A percentile compares a stretch with the other conserved stretches of the same genome.
Conservation (phyloP, 2,113 vertebrate species). For the Sinocyclocheilus rhinocerous region DNA sequence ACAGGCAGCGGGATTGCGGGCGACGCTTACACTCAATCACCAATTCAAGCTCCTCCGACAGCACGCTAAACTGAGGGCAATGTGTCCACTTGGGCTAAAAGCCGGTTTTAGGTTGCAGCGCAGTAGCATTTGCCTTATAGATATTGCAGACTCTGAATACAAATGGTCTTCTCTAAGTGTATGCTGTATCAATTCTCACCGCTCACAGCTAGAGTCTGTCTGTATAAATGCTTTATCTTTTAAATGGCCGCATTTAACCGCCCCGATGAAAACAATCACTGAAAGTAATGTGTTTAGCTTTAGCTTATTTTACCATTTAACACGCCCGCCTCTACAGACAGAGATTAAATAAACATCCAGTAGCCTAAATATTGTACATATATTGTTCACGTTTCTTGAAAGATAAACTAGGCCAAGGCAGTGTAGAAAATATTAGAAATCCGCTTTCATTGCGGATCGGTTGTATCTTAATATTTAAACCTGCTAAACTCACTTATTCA, state of each 20-base stretch:
- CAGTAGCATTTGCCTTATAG: conserved; percentile 67
- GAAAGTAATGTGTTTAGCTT: conserved; percentile 25
- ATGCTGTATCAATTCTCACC: neutral
- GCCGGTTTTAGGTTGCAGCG: conserved; percentile 71
- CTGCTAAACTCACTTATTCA: neutral
- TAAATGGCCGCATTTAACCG: neutral
- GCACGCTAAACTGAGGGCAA: conserved; percentile 50
- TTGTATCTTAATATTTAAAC: neutral
- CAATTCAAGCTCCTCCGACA: conserved; percentile 30
- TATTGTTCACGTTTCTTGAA: neutral
- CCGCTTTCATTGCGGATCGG: conserved; percentile 4
- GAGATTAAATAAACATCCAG: neutral
- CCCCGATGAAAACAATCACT: conserved; percentile 30
- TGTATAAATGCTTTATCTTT: conserved; percentile 18
- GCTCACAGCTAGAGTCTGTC: conserved; percentile 34
- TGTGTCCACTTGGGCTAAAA: conserved; percentile 61
- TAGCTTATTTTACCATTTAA: conserved; percentile 24
- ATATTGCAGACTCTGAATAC: conserved; percentile 35
- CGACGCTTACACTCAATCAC: neutral
- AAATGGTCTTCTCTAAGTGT: conserved; percentile 38
- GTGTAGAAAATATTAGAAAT: neutral
- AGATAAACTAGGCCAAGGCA: neutral
- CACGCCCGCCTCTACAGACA: neutral
- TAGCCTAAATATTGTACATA: conserved; percentile 2
- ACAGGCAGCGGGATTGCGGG: too few relatives aligned